These are phyloP conservation scores for Himalopsyche phryganea DNA, from an alignment of 1,140 invertebrate species.

Conservation along the genomic window DNA sequence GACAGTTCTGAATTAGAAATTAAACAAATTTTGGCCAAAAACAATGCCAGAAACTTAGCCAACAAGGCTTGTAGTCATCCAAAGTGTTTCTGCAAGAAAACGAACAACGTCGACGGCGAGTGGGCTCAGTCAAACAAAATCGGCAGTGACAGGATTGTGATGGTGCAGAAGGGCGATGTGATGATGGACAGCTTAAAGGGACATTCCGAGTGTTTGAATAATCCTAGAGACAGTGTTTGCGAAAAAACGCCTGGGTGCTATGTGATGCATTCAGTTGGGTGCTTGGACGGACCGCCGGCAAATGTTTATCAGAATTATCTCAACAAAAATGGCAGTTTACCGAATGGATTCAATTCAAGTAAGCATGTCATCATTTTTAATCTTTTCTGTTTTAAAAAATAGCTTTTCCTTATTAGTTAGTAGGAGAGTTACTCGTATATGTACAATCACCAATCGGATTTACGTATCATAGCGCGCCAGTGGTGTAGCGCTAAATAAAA, in stretches of 20 bases:
- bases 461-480: too few relatives aligned
- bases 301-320: conserved; percentile 17
- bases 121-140: not conserved
- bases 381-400: too few relatives aligned
- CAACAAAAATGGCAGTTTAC: conserved; percentile 8
- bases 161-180: not conserved
- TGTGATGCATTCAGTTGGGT: conserved; percentile 19
- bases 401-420: too few relatives aligned
- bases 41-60: too few relatives aligned
- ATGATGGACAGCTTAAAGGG: not conserved
- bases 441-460: too few relatives aligned
- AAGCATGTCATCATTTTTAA: conserved; percentile 1
- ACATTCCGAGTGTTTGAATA: conserved; percentile 4
- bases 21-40: not conserved
- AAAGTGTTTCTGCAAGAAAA: conserved; percentile 7
- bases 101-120: not conserved
- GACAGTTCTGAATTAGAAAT: conserved; percentile 7
- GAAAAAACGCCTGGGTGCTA: conserved; percentile 14
- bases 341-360: conserved; percentile 17
- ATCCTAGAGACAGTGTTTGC: conserved; percentile 7
- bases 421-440: too few relatives aligned
- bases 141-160: not conserved
- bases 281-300: conserved; percentile 5
- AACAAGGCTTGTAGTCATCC: not conserved
- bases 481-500: too few relatives aligned